Conservation (phyloP, 2,888 invertebrate species). For the Glaucopsyche alexis region DNA sequence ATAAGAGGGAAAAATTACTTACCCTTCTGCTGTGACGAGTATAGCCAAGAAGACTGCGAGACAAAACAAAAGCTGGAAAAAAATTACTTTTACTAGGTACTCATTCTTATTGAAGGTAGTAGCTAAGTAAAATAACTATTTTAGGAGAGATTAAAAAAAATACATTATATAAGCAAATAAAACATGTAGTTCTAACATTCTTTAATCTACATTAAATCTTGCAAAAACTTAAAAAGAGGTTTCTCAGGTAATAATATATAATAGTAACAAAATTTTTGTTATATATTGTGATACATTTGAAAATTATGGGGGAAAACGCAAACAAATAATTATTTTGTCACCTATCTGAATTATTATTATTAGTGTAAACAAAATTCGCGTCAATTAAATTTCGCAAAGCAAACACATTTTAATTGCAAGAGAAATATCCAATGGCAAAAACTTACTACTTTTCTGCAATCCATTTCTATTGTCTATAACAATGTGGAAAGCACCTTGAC, state of each 20-base stretch:
- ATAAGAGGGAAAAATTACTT: conserved; percentile 39
- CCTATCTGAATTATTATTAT: background rate
- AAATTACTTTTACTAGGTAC: conserved; percentile 26
- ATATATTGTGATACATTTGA: too few species aligned
- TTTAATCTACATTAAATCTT: too few species aligned
- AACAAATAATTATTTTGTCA: too few species aligned
- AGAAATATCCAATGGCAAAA: conserved; percentile 41
- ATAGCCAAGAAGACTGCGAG: conserved; percentile 49
- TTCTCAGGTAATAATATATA: too few species aligned
- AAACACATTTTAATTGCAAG: background rate
- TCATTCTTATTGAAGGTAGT: background rate
- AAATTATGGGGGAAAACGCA: too few species aligned
- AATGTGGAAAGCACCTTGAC: conserved; percentile 63
- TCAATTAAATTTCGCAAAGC: conserved; percentile 27
- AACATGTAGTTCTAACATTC: too few species aligned
- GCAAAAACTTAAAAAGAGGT: too few species aligned
- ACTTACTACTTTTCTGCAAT: conserved; percentile 68
- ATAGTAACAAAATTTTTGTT: too few species aligned
- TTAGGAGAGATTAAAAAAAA: background rate
- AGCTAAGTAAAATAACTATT: background rate
- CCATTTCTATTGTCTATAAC: conserved; percentile 60
- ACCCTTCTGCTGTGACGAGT: conserved; percentile 55
- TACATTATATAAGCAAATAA: background rate
- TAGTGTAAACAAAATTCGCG: background rate
- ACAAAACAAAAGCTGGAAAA: conserved; percentile 55